Evolutionary conservation across 2,113 vertebrate genomes (phyloP).

Genomic region (Salvelinus fontinalis): DNA sequence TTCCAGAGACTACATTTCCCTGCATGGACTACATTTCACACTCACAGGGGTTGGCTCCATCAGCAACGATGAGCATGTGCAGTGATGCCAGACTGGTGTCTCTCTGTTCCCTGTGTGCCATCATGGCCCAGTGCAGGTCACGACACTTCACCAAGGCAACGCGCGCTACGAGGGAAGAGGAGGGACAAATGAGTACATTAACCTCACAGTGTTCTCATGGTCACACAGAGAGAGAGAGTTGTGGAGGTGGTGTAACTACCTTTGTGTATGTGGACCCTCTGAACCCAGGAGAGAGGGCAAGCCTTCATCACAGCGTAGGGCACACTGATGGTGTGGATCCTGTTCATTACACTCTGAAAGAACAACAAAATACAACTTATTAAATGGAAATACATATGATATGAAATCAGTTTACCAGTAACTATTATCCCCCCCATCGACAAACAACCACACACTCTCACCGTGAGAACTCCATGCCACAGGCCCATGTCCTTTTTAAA

Average conservation of each 20-base stretch:
- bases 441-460: conserved; percentile 38
- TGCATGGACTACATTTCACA: conserved; percentile 25
- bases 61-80: conserved; percentile 95
- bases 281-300: conserved; percentile 96
- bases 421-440: background rate
- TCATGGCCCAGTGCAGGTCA: conserved; percentile 99
- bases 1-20: background rate
- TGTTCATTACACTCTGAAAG: conserved; percentile 94
- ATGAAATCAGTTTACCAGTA: background rate
- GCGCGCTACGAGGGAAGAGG: conserved; percentile 74
- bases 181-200: background rate
- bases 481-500: conserved; percentile 98
- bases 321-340: conserved; percentile 92
- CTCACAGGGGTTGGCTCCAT: conserved; percentile 98
- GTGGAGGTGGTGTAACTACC: conserved; percentile 68
- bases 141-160: conserved; percentile 94
- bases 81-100: conserved; percentile 91
- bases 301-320: conserved; percentile 98
- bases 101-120: conserved; percentile 95
- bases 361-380: conserved; percentile 15
- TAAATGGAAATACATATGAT: background rate
- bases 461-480: conserved; percentile 95
- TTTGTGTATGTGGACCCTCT: conserved; percentile 93
- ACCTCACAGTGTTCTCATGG: background rate
- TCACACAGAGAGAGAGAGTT: background rate